phyloP scores from a whole-genome alignment of 2,113 vertebrate genomes.

The Atherinomorus stipes region DNA sequence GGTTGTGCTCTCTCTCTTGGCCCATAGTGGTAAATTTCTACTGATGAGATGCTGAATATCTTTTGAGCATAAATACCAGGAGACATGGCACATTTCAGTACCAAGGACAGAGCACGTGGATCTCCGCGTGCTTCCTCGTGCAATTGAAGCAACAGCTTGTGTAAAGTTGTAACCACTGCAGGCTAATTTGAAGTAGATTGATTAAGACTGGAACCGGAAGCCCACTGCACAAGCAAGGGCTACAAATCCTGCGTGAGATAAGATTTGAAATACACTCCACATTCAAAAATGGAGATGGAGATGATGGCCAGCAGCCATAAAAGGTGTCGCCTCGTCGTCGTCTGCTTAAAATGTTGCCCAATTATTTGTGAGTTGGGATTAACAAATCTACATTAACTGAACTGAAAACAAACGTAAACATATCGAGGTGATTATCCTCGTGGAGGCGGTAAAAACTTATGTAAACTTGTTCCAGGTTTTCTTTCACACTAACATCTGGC shows the following conservation, averaged over 20 bases:
- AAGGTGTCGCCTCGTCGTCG: not conserved
- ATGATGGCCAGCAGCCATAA: not conserved
- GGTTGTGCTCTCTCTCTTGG: not conserved
- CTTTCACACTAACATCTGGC: not conserved
- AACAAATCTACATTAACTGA: not conserved
- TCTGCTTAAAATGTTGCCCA: not conserved
- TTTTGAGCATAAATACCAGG: not conserved
- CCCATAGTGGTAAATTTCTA: not conserved
- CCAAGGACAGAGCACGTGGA: slow-evolving; percentile 31
- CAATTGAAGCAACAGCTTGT: not conserved
- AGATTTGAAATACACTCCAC: not conserved
- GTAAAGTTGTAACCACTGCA: not conserved
- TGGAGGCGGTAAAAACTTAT: too few relatives aligned
- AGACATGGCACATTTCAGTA: slow-evolving; percentile 33
- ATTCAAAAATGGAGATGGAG: not conserved
- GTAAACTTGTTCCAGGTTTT: not conserved
- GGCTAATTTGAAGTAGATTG: not conserved
- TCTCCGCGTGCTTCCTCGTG: not conserved
- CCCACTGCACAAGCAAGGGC: not conserved
- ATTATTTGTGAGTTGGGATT: not conserved
- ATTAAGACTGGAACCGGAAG: not conserved
- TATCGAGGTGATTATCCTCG: not conserved
- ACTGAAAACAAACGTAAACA: not conserved
- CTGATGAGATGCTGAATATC: not conserved
- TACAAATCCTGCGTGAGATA: not conserved